Conservation (phyloP, 2,113 vertebrate genomes). For the Nasalis larvatus region DNA sequence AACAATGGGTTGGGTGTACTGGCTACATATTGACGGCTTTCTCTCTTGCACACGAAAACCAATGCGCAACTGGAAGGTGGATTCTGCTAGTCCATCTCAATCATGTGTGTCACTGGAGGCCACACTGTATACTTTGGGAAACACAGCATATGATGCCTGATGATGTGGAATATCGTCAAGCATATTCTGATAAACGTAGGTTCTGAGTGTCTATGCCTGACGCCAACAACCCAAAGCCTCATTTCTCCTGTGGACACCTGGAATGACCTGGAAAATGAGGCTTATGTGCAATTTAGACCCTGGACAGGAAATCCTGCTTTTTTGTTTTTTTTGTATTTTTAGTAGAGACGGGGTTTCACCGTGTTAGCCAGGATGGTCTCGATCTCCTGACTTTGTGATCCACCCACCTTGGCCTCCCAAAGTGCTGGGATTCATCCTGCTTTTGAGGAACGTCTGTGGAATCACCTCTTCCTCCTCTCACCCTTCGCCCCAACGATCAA, state of each 20-base stretch:
- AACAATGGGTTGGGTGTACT: no score
- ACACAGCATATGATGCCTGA: neutral
- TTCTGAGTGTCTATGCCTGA: fast-evolving
- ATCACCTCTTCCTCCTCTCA: fast-evolving
- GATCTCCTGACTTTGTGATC: no score
- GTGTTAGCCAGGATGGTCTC: no score
- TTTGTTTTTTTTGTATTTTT: no score
- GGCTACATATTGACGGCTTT: fast-evolving
- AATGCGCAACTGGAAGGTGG: fast-evolving
- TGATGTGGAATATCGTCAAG: neutral
- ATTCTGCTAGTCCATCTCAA: fast-evolving
- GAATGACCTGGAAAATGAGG: no score
- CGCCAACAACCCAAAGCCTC: fast-evolving
- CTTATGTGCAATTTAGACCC: fast-evolving
- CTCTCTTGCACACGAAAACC: neutral
- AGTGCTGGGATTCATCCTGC: neutral
- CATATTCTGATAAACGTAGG: no score
- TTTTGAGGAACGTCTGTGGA: neutral
- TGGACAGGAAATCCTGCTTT: neutral
- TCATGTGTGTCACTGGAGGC: fast-evolving
- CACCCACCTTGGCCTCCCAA: no score
- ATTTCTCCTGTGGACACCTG: neutral
- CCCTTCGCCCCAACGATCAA: neutral
- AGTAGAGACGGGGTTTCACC: no score
- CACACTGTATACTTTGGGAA: fast-evolving